Base-by-base conservation (phyloP, 2,113 vertebrate species). In the Bostrychus sinensis region DNA sequence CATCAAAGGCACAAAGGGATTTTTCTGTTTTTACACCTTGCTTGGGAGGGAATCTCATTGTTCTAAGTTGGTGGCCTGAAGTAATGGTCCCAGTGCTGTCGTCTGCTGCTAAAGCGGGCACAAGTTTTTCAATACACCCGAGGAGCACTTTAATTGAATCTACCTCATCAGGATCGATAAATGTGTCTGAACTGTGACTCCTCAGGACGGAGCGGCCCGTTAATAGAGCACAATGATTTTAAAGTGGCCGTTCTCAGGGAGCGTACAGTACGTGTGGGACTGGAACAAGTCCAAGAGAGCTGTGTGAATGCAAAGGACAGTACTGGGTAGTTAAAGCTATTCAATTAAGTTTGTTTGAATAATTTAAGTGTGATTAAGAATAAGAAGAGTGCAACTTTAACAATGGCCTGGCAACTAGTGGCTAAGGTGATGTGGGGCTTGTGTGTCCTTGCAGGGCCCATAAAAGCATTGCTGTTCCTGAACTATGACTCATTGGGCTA, bases 61-160 rank as follows among this genome's bases (percentile, higher is more conserved):
- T n/a, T n/a, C 62, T 83, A 45, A 16, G 28, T 13, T 73, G 57
- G 54, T 19, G 36, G 77, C 62, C 54, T 65, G 12, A 16, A 86
- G 77, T 74, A 72, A 79, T 78, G 66, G 56, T 64, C 65, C 48
- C 30, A 56, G 41, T 77, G 63, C 56, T 81, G 8, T 13, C 7
- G 23, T 51, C 25, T 51, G 28, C 23, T 14, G 5, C 85, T 88
- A 77, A 72, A 68, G 85, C 70, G 36, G 58, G 61, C 56, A 59
- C 55, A 56, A 72, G 77, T 67, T 73, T 84, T 88, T 70, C 72
- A 80, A 78, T 84, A 87, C 66, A 88, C 83, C 86, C 77, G 65
- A 80, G 79, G 74, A 78, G 74, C 78, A 63, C 69, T 84, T 81
- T 84, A 74, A 89, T 87, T 89, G 77, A 86, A 89, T 86, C 70